Base-by-base conservation (phyloP, 2,113 vertebrate genomes). In the Fukomys damarensis region DNA sequence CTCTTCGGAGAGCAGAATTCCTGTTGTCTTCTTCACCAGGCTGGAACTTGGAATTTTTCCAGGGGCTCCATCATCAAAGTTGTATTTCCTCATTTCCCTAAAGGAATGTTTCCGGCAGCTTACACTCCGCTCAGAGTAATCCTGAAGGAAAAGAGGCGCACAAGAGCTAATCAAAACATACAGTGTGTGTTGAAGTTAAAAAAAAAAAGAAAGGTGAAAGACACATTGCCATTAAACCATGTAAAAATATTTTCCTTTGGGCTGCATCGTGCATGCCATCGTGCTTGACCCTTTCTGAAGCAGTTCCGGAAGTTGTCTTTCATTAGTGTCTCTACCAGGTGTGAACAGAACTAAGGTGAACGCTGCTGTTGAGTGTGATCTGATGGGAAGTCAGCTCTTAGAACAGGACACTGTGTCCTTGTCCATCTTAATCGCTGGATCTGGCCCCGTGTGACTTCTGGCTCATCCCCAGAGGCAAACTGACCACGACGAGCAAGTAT, bases 1-100 rank as follows among this genome's bases (percentile, higher is more conserved):
- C 3, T 20, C 10, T 86, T 56, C 28, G 22, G 14, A 52, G 7
- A 83, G 16, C 1, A 8, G 52, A 12, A 6, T 0, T 1, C 4
- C 30, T 77, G 41, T 6, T 63, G 1, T 20, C n/a, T 8, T 0
- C 16, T 24, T 58, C 26, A 24, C 32, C 24, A 2, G 22, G 14
- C 81, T 38, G 0, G 63, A 20, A 65, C 24, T 14, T 35, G 7
- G 26, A n/a, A 11, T 35, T 32, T 77, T 77, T 30, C 6, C 43
- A 32, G 74, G 14, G 28, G 28, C 32, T 43, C n/a, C 24, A 24
- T 24, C n/a, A 20, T 43, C 22, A 26, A 26, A 26, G 22, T 43
- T 43, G 22, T 24, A 13, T 41, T 43, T 72, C 38, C 24, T 72
- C 22, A 26, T 41, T 43, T 41, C 22, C 0, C 86, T 30, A 11